Conservation (phyloP, 1,140 invertebrate species). For the Saccostrea cuccullata region DNA sequence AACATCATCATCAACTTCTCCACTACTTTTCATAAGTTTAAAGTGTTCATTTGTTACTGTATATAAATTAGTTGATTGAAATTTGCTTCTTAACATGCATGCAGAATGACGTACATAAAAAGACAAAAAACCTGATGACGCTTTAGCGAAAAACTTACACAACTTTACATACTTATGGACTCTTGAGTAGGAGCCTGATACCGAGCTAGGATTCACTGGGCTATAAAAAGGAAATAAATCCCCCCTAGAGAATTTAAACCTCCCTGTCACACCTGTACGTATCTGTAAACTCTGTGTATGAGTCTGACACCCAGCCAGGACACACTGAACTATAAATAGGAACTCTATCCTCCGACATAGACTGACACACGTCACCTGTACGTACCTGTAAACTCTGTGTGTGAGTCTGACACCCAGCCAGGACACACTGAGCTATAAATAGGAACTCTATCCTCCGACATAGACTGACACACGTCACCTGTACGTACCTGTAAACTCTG, state of each 20-base stretch:
- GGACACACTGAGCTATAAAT: constrained; percentile 44
- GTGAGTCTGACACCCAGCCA: neutral
- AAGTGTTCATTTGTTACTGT: too few species aligned
- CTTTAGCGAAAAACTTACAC: neutral
- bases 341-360: constrained; percentile 44
- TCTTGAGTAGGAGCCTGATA: neutral
- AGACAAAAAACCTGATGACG: too few species aligned
- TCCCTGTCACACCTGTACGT: neutral
- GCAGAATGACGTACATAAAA: too few species aligned
- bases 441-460: constrained; percentile 45
- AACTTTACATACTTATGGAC: neutral
- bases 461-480: neutral
- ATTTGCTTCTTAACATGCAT: too few species aligned
- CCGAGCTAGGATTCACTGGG: too few species aligned
- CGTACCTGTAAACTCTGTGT: neutral
- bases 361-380: neutral
- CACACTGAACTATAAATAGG: constrained; percentile 44
- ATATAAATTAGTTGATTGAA: too few species aligned
- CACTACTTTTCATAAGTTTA: too few species aligned
- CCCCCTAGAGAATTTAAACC: too few species aligned
- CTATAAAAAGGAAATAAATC: neutral
- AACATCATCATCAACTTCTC: too few species aligned
- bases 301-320: constrained; percentile 5
- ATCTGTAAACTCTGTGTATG: neutral
- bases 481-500: neutral